Evolutionary conservation across 37 sponge, comb jelly and placozoan genomes (phyloP).

Genomic region (Aphrocallistes beatrix): DNA sequence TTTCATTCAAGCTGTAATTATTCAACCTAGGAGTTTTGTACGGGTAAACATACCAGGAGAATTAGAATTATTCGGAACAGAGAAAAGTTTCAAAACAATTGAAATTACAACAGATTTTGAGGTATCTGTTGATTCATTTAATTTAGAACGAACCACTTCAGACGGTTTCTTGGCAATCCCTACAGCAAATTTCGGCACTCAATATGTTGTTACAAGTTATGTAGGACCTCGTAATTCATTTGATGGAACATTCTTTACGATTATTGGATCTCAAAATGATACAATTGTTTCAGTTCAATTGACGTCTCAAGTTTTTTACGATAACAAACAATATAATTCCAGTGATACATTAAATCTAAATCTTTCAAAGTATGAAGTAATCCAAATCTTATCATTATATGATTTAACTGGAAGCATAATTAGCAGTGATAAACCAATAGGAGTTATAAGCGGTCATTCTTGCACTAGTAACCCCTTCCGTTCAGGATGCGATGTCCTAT

Average conservation of each 20-base stretch:
- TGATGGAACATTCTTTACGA: not conserved
- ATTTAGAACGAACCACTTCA: not conserved
- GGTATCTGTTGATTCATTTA: not conserved
- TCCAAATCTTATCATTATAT: slow-evolving; percentile 2
- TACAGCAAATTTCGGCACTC: not conserved
- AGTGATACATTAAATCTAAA: not conserved
- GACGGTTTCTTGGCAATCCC: not conserved
- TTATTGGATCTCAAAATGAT: not conserved
- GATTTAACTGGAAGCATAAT: not conserved
- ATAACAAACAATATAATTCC: not conserved
- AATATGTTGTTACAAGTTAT: not conserved
- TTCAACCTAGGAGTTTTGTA: not conserved
- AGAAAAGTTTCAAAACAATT: not conserved
- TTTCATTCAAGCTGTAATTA: not conserved
- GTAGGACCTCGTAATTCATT: too few species aligned
- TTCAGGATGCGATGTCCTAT: not conserved
- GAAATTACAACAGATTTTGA: not conserved
- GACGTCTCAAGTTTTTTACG: not conserved
- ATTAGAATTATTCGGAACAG: not conserved
- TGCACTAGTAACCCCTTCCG: not conserved
- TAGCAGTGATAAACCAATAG: not conserved
- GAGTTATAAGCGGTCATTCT: not conserved
- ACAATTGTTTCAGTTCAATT: not conserved
- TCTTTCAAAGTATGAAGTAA: not conserved
- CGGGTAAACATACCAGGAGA: not conserved